Evolutionary conservation across 2,113 vertebrate species (phyloP), one percentile per base, ranked within the genome.

Genomic region (Diadophis punctatus): DNA sequence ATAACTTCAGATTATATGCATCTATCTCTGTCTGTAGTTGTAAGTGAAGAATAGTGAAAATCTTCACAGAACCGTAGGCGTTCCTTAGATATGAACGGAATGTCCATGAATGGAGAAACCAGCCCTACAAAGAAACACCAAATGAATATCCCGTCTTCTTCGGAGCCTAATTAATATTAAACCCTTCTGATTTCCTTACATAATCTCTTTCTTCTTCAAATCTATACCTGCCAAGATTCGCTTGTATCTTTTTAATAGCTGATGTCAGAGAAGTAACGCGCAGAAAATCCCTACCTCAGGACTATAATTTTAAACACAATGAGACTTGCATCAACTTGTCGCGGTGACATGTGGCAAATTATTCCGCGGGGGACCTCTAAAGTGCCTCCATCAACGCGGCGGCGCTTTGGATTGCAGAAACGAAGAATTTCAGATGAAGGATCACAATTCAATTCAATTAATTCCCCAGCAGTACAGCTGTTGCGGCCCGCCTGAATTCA

Each of bases 251-350:
- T 97, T 98, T 98, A 98, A 98, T 97, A 98, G 97, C 96, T 96
- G 96, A 98, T 98, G 97, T 98, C 97, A 98, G 97, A 96, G 96
- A 96, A 97, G 97, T 96, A 96, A 97, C 80, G 91, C 90, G 95
- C 94, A 96, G 96, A 94, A 96, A 97, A 96, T 97, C 97, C 97
- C 92, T 96, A 97, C 96, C 96, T 97, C 97, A 97, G 97, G 96
- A 97, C 98, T 98, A 97, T 98, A 98, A 98, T 98, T 98, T 98
- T 97, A 95, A 98, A 98, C 95, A 98, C 98, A 98, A 98, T 98
- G 97, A 98, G 97, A 97, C 89, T 94, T 56, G 55, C 97, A 96
- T 98, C 97, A 98, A 93, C 97, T 93, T 98, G 97, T 97, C 97
- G 91, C 96, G 93, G 0, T 97, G 97, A 97, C 97, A 96, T 88